phyloP scores from a whole-genome alignment of 1,140 invertebrate species.

The Gryon sp. region DNA sequence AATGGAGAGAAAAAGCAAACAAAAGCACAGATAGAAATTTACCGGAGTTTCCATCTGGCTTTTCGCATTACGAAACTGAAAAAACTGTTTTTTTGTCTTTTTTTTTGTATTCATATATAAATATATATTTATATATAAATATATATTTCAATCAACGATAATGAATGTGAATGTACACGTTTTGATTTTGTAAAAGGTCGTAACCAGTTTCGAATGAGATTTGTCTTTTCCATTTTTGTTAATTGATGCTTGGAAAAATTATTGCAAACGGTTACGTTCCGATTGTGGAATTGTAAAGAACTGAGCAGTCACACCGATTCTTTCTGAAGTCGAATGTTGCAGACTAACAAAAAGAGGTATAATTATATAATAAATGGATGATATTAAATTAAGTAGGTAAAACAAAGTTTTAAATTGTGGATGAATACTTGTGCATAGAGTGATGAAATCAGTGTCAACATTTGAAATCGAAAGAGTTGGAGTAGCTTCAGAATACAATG shows the following conservation, averaged over 20 bases:
- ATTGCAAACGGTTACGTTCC: slow-evolving; percentile 59
- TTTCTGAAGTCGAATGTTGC: slow-evolving; percentile 55
- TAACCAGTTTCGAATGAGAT: neutral
- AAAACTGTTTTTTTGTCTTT: too few relatives aligned
- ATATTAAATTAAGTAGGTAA: slow-evolving; percentile 2
- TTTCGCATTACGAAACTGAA: too few relatives aligned
- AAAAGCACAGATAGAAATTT: slow-evolving; percentile 26
- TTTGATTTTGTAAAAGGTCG: slow-evolving; percentile 22
- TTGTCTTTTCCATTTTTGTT: slow-evolving; percentile 29
- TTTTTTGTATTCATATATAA: too few relatives aligned
- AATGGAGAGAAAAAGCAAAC: neutral
- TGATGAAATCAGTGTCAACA: slow-evolving; percentile 33
- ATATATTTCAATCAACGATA: too few relatives aligned
- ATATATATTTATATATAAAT: too few relatives aligned
- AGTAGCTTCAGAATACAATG: slow-evolving; percentile 71
- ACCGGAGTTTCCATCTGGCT: too few relatives aligned
- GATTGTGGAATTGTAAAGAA: slow-evolving; percentile 58
- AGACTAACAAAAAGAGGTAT: slow-evolving; percentile 16
- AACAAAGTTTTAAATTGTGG: slow-evolving; percentile 29
- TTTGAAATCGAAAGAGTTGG: slow-evolving; percentile 66
- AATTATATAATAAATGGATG: slow-evolving; percentile 20
- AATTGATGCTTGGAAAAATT: slow-evolving; percentile 36
- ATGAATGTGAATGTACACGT: slow-evolving; percentile 23
- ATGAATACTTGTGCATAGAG: slow-evolving; percentile 32
- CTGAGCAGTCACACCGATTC: slow-evolving; percentile 46